Evolutionary conservation across 2,797 vertebrate species (phyloP).

Genomic region (Sebastiscus albofasciatus): DNA sequence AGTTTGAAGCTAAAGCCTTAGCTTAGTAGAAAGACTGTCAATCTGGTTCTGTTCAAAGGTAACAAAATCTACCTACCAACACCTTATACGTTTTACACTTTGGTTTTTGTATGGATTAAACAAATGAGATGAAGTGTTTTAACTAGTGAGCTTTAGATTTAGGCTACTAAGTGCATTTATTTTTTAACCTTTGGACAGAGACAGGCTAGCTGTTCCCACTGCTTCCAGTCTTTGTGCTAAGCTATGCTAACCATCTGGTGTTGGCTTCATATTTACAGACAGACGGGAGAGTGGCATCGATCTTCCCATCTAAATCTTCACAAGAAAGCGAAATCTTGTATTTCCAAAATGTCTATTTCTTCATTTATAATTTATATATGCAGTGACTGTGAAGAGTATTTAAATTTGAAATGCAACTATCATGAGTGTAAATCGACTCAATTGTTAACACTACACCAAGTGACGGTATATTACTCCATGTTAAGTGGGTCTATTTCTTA

Average conservation of each 20-base stretch:
- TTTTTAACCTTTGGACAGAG: background rate
- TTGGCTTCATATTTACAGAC: background rate
- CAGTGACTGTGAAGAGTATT: too few relatives aligned
- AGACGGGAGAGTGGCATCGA: background rate
- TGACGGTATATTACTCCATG: background rate
- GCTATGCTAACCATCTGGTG: background rate
- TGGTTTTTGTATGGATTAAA: background rate
- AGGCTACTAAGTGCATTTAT: background rate
- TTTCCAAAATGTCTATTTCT: background rate
- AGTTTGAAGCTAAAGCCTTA: background rate
- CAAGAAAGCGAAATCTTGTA: background rate
- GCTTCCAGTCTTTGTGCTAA: background rate
- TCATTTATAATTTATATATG: background rate
- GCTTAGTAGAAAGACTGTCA: background rate
- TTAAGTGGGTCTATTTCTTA: background rate
- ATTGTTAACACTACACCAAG: background rate
- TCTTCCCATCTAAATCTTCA: background rate
- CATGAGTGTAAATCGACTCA: background rate
- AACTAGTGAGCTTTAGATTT: background rate
- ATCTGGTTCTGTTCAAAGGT: background rate
- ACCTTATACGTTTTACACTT: too few relatives aligned
- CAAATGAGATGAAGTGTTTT: background rate
- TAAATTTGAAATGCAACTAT: background rate
- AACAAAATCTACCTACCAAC: background rate
- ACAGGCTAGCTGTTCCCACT: background rate